Evolutionary conservation across 2,797 vertebrate genomes (phyloP), one percentile per base, ranked within the genome.

Genomic region (Danionella dracula): DNA sequence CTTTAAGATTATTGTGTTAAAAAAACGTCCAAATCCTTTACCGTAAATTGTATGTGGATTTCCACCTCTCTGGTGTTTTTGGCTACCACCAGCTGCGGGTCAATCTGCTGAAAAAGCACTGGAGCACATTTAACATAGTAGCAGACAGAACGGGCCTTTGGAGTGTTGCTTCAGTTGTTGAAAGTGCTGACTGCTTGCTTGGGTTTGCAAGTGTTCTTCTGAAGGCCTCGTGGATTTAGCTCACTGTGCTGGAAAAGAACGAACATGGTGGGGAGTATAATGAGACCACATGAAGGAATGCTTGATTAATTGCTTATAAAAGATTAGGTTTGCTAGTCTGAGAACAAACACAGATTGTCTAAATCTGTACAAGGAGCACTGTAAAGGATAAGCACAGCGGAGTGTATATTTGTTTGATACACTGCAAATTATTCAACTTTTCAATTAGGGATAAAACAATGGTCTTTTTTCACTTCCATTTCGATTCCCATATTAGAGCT

Each of bases 101-200:
- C 57, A 13, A 78, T 59, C 61, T 75, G 81, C 80, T 70, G 67
- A 67, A 53, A 63, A 61, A 48, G 38, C 40, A 35, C 31, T 51
- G 42, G n/a, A 44, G 59, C 66, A 72, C 38, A 53, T 55, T 49
- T 31, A 44, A 32, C 34, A 35, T 55, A 55, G 42, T 3, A 68
- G 71, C 59, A 41, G 66, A 72, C 66, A 50, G 53, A 4, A 16
- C 29, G 7, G 40, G 53, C 56, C 56, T 35, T 60, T 42, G 13
- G n/a, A 3, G 13, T 81, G 77, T 76, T 82, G 70, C 70, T 77
- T 65, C 17, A 77, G 73, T 70, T 1, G 31, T 76, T 46, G 64
- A 69, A 55, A 40, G 48, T 37, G 71, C 79, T 66, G 67, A 58
- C 20, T 1, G 16, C 65, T 76, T 82, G 71, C 76, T 84, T 83